Base-by-base conservation (phyloP, 2,797 vertebrate genomes). In the Gobio occitaniae region DNA sequence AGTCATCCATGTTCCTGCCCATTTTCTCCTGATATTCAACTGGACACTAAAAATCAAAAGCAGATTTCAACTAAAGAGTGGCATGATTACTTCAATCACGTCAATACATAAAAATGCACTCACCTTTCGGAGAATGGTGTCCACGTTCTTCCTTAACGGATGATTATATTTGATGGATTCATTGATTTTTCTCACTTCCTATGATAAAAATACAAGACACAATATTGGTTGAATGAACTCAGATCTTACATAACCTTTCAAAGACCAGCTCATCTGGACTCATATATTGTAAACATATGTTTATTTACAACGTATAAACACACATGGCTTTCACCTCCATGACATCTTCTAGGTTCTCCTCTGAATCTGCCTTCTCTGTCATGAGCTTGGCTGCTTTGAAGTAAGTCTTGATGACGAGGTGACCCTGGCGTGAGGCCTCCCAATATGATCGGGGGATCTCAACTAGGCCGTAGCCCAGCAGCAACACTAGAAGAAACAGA, bases 1-100 rank as follows among this genome's bases (percentile, higher is more conserved):
- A 99, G 92, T 99, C 98, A 52, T 99, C 98, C 97, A 99, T 98
- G 92, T 98, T 99, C 78, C 97, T 94, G 78, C 98, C 97, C 98
- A 99, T 98, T 95, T 97, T 98, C 93, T 99, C 97, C 86, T 99
- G 98, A 92, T 99, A 98, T 15, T 98, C 98, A 88, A 95, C 84
- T 7, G 98, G 98, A 63, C 98, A 99, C 98, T 99, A 63, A 86
- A 47, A 16, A 76, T 76, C 47, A 65, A 59, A n/a, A 41, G 48
- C 68, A 78, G 25, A 36, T 50, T 68, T 56, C 29, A 48, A 13
- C n/a, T 66, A 32, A n/a, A 69, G n/a, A 44, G 11, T 10, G 21
- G 9, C 6, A 8, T 29, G n/a, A 68, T 38, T 13, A 4, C n/a
- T 44, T 32, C 52, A 16, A 15, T 61, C 8, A 38, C 6, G 10